Conservation (phyloP, 2,888 invertebrate species). For the Chelonus formosanus region DNA sequence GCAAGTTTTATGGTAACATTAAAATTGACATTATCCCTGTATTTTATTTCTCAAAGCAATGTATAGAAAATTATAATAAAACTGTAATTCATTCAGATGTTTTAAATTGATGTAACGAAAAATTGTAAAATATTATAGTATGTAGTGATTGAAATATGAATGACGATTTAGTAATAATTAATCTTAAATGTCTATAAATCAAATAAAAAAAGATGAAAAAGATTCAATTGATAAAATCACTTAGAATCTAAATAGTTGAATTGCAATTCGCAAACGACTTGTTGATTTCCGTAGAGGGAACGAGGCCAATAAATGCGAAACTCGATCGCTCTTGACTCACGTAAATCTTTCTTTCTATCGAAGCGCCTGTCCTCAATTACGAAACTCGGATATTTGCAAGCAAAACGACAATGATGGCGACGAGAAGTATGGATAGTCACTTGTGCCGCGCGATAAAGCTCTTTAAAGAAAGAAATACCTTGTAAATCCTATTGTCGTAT, state of each 20-base stretch:
- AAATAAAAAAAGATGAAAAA: constrained; percentile 2
- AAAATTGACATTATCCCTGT: too few species aligned
- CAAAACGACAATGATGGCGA: constrained; percentile 38
- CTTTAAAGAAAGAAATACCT: constrained; percentile 18
- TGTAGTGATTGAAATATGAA: background rate
- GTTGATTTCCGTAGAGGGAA: constrained; percentile 33
- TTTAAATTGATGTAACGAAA: too few species aligned
- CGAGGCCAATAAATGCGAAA: constrained; percentile 37
- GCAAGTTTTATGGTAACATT: too few species aligned
- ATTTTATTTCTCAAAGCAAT: too few species aligned
- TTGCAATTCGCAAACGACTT: constrained; percentile 18
- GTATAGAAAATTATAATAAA: too few species aligned
- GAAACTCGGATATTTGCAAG: constrained; percentile 47
- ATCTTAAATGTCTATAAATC: constrained; percentile 5
- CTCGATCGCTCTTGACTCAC: constrained; percentile 36
- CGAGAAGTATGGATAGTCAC: constrained; percentile 3
- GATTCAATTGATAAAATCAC: constrained; percentile 17
- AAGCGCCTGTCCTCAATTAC: constrained; percentile 43
- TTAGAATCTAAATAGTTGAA: constrained; percentile 4
- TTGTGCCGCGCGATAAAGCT: constrained; percentile 1
- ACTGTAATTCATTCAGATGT: too few species aligned
- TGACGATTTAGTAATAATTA: background rate
- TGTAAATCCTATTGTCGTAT: constrained; percentile 49
- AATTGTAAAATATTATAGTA: too few species aligned
- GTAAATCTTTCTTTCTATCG: constrained; percentile 40